Evolutionary conservation across 2,797 vertebrate species (phyloP), one percentile per base, ranked within the genome.

Genomic region (Philypnodon macrostomus): DNA sequence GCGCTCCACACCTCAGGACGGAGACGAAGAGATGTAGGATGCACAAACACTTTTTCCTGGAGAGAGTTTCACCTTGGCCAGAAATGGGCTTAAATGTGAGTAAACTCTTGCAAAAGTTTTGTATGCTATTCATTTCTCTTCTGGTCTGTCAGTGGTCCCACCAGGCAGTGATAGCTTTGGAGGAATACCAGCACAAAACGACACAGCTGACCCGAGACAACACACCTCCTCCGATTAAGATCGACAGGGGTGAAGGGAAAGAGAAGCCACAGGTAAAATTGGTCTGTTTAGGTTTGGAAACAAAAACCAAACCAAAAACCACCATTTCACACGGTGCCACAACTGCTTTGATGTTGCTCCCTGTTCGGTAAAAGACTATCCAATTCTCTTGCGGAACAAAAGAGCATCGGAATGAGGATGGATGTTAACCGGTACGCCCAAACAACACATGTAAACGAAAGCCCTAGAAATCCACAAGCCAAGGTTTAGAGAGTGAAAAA

Each of bases 111-210:
- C 5, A 26, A 10, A 40, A 29, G 10, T 3, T 12, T 29, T n/a
- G n/a, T n/a, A n/a, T n/a, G n/a, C n/a, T n/a, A n/a, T n/a, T 49
- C 47, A 67, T 55, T 51, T 55, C 46, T 48, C 63, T 58, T 55
- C 62, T 14, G 60, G 31, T 29, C 38, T 45, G 58, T 54, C 52
- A 47, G 48, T 11, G n/a, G 24, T 35, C 47, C 47, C 32, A 29
- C 3, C 5, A 12, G 39, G 52, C 27, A 14, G 16, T 11, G 53
- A 47, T 34, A 58, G 17, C 38, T n/a, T n/a, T n/a, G n/a, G n/a
- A n/a, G n/a, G n/a, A n/a, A n/a, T n/a, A n/a, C n/a, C n/a, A n/a
- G n/a, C n/a, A n/a, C n/a, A n/a, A n/a, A 56, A 5, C 30, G 41
- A 42, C 47, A 45, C 19, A 31, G 38, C 38, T 48, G 47, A 52